Conservation (phyloP, 2,113 vertebrate genomes). For the Chaetorhynchus papuensis region DNA sequence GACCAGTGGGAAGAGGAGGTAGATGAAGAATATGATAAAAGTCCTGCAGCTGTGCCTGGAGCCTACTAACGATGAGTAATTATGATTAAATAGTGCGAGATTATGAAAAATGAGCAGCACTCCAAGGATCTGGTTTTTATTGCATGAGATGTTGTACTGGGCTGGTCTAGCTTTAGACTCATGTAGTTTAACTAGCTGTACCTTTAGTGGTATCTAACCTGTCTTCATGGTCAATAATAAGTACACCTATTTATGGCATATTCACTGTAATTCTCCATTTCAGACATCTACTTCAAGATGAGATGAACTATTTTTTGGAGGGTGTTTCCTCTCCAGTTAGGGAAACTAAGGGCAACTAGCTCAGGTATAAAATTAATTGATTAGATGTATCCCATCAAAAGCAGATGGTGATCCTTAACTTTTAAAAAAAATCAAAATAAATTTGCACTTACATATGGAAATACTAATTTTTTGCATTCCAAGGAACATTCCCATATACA, state of each 20-base stretch:
- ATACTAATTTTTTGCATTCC: not conserved
- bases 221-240: not conserved
- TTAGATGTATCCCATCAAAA: not conserved
- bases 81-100: not conserved
- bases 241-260: not conserved
- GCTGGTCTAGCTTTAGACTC: not conserved
- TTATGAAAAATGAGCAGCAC: not conserved
- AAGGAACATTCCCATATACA: not conserved
- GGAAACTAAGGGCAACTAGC: not conserved
- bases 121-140: not conserved
- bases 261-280: not conserved
- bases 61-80: not conserved
- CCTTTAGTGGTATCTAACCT: not conserved
- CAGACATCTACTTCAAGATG: not conserved
- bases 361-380: not conserved
- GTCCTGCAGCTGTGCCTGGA: not conserved
- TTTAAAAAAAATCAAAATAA: not conserved
- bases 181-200: not conserved
- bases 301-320: not conserved
- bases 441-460: not conserved
- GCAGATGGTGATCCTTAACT: not conserved
- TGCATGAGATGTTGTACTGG: not conserved
- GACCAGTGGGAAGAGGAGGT: not conserved
- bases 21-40: not conserved
- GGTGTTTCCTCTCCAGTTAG: not conserved